A percentile compares a stretch with the other conserved stretches of the same genome.
Conservation (phyloP, 1,140 invertebrate genomes). For the Meloidogyne hapla region DNA sequence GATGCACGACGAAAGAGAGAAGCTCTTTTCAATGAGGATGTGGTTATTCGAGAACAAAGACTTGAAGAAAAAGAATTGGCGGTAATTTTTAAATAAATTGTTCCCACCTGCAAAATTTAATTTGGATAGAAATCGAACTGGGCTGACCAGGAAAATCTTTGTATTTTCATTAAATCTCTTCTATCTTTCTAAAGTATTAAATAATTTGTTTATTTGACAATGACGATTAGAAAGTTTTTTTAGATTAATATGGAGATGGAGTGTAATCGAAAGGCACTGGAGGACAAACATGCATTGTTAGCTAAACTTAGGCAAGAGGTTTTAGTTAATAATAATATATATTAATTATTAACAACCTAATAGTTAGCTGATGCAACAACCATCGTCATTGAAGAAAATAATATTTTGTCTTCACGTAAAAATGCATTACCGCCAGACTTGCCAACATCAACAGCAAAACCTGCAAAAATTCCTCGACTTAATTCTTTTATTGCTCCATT, state of each 20-base stretch:
- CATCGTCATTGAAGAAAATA: not conserved
- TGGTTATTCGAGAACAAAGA: conserved; percentile 31
- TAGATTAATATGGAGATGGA: conserved; percentile 33
- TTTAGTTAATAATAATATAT: no score
- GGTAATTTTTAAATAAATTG: conserved; percentile 31
- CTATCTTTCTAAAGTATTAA: no score
- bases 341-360: not conserved
- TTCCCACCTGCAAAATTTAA: no score
- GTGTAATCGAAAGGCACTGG: conserved; percentile 21
- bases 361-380: not conserved
- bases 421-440: not conserved
- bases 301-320: conserved; percentile 28
- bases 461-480: not conserved
- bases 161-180: no score
- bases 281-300: conserved; percentile 30
- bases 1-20: conserved; percentile 44
- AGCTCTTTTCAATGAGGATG: conserved; percentile 53
- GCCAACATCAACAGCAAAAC: not conserved
- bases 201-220: no score
- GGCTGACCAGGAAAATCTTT: no score
- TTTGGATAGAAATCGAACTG: no score
- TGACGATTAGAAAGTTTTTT: not conserved
- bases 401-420: no score
- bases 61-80: conserved; percentile 41
- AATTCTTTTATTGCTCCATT: not conserved